Conservation (phyloP, 1,140 invertebrate species). For the Bombus cullumanus region DNA sequence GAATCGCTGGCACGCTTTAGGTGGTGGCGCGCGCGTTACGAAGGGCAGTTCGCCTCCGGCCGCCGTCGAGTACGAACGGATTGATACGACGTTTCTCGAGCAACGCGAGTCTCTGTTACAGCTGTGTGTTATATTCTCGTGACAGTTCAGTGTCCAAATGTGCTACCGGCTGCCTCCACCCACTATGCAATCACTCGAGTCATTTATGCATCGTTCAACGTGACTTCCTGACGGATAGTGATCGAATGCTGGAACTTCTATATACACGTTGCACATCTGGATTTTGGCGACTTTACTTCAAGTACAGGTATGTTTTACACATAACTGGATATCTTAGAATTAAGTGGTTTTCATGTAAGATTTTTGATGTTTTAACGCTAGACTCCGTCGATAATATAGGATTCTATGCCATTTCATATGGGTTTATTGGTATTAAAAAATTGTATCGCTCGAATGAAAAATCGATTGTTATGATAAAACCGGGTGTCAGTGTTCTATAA, state of each 20-base stretch:
- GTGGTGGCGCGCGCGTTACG: constrained; percentile 70
- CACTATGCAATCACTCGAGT: not conserved
- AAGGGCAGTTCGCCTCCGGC: constrained; percentile 76
- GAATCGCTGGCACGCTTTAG: constrained; percentile 43
- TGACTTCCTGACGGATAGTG: constrained; percentile 6
- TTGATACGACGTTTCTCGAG: not conserved
- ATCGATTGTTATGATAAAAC: not conserved
- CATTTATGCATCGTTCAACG: not conserved
- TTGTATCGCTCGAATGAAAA: not conserved
- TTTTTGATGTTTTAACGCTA: not conserved
- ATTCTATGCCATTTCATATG: not conserved
- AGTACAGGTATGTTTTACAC: not conserved
- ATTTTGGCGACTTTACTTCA: not conserved
- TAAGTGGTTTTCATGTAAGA: not conserved
- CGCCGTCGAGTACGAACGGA: constrained; percentile 63
- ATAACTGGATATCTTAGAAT: too few species aligned
- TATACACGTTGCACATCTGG: not conserved
- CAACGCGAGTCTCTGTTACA: not conserved
- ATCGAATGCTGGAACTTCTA: not conserved
- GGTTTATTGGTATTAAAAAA: not conserved
- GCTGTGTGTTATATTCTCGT: constrained; percentile 4
- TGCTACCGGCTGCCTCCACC: not conserved
- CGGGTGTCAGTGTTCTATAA: not conserved
- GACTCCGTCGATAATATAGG: not conserved
- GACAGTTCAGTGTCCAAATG: constrained; percentile 23